phyloP scores from a whole-genome alignment of 1,140 invertebrate species.

The Lordiphosa mommai region DNA sequence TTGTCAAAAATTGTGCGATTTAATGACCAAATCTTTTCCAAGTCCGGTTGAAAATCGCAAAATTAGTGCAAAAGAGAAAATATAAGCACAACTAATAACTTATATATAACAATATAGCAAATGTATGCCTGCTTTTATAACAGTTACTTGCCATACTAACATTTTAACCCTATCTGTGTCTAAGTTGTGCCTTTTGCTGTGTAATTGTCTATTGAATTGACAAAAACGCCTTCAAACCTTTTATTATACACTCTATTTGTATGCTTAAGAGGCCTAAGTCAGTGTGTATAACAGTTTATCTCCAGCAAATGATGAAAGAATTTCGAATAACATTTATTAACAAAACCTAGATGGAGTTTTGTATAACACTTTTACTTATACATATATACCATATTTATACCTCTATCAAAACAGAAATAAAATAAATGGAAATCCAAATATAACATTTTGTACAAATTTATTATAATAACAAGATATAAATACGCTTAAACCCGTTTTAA shows the following conservation, averaged over 20 bases:
- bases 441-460: slow-evolving; percentile 30
- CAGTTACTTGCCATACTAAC: no score
- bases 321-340: slow-evolving; percentile 1
- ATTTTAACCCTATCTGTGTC: no score
- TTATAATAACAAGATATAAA: slow-evolving; percentile 54
- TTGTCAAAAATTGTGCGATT: no score
- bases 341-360: not conserved
- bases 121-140: no score
- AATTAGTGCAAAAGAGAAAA: no score
- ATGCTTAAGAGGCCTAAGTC: not conserved
- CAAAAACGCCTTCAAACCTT: not conserved
- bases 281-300: slow-evolving; percentile 12
- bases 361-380: not conserved
- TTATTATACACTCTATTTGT: not conserved
- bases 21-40: no score
- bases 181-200: no score
- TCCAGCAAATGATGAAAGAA: not conserved
- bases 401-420: not conserved
- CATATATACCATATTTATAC: not conserved
- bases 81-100: no score
- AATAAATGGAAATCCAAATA: not conserved
- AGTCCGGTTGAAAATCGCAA: no score
- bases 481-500: slow-evolving; percentile 59
- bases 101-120: no score
- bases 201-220: not conserved